A percentile compares a stretch with the other conserved stretches of the same genome.
Evolutionary conservation across 2,888 invertebrate genomes (phyloP).

Genomic region (Pocota personata): DNA sequence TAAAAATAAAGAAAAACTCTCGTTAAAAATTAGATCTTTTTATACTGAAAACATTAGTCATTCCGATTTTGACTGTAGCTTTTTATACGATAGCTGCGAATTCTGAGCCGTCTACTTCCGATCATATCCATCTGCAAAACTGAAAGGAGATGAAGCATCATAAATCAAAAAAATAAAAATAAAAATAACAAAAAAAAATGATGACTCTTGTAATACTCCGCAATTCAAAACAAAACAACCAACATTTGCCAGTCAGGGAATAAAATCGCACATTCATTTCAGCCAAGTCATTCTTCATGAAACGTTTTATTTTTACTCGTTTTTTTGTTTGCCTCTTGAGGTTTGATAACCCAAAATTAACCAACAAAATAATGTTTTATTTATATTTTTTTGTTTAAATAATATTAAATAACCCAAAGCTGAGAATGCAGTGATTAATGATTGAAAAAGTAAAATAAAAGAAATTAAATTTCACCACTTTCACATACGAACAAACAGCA

Average conservation of each 20-base stretch:
- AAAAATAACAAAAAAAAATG: not conserved
- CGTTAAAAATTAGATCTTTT: too few species aligned
- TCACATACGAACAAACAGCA: constrained; percentile 35
- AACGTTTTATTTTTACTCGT: constrained; percentile 32
- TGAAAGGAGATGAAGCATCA: not conserved
- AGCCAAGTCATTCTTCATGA: constrained; percentile 67
- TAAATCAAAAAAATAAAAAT: too few species aligned
- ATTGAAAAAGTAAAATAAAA: constrained; percentile 25
- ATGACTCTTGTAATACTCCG: constrained; percentile 46
- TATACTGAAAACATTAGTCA: too few species aligned
- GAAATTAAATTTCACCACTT: constrained; percentile 41
- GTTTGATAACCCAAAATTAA: constrained; percentile 45
- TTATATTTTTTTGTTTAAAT: constrained; percentile 3
- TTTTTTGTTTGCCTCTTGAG: constrained; percentile 60
- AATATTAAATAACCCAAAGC: constrained; percentile 52
- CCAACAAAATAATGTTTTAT: constrained; percentile 21
- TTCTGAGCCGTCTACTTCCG: too few species aligned
- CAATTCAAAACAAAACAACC: not conserved
- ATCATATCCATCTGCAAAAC: not conserved
- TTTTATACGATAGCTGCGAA: too few species aligned
- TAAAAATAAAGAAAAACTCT: too few species aligned
- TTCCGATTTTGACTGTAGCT: too few species aligned
- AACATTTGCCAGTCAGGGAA: constrained; percentile 16
- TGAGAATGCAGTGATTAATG: constrained; percentile 69
- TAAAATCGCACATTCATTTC: constrained; percentile 67